Evolutionary conservation across 1,140 invertebrate genomes (phyloP).

Genomic region (Drosophila asahinai): DNA sequence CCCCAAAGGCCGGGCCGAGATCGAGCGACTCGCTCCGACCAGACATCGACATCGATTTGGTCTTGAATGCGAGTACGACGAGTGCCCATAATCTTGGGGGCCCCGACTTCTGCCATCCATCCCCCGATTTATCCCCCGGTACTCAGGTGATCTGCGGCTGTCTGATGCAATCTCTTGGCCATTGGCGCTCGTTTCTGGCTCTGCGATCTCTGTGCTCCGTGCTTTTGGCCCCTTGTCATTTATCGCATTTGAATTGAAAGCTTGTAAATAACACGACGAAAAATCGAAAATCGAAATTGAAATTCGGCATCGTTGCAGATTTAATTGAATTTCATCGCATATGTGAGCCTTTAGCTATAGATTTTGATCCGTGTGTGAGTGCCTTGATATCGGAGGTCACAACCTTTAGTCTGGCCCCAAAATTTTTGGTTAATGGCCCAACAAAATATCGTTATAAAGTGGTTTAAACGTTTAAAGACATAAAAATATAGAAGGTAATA

Average conservation of each 20-base stretch:
- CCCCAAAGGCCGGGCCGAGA: constrained; percentile 74
- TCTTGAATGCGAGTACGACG: constrained; percentile 64
- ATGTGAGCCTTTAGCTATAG: constrained; percentile 11
- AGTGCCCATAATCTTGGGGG: constrained; percentile 27
- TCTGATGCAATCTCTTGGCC: constrained; percentile 74
- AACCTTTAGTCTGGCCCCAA: constrained; percentile 22
- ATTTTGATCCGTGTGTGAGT: constrained; percentile 4
- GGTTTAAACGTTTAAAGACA: too few species aligned
- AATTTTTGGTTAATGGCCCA: constrained; percentile 2
- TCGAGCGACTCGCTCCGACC: constrained; percentile 24
- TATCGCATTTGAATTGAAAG: constrained; percentile 81
- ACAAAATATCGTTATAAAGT: not conserved
- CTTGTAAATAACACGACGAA: constrained; percentile 70
- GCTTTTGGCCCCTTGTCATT: constrained; percentile 59
- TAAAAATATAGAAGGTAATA: not conserved
- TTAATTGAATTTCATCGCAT: constrained; percentile 55
- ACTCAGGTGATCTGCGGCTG: constrained; percentile 12
- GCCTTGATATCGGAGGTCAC: constrained; percentile 11
- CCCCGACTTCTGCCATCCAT: not conserved
- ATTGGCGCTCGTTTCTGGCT: constrained; percentile 48
- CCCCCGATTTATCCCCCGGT: not conserved
- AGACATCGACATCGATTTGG: constrained; percentile 75
- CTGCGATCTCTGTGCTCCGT: constrained; percentile 39
- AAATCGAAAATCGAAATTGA: constrained; percentile 70
- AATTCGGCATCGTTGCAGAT: constrained; percentile 57